Evolutionary conservation across 2,888 invertebrate genomes (phyloP), one percentile per base, ranked within the genome.

Genomic region (Cremastinae sp.): DNA sequence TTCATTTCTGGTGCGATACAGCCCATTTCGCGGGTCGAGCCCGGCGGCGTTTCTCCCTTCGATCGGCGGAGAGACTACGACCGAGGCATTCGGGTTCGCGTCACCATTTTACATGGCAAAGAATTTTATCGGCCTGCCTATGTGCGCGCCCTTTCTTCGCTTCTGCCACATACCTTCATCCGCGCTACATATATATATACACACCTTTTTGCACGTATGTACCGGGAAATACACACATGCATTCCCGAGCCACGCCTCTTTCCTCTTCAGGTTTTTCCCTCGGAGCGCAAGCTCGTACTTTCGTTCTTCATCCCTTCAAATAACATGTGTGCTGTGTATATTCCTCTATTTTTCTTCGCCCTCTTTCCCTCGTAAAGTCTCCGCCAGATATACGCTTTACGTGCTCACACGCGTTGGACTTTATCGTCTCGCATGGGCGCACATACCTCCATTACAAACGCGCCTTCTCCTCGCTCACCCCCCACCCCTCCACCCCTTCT

Each of bases 71-170:
- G 36, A 54, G 54, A 69, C 47, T 12, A 56, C 73, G 65, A 58
- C 54, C 77, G 82, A 80, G 80, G 85, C 85, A 89, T 87, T 89
- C 87, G 85, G n/a, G 83, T 86, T 85, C 87, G 84, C 87, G 86
- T 87, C 87, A 87, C 82, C 87, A 84, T 85, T 88, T 88, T 85
- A 86, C 85, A 82, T 84, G 43, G 81, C 85, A 83, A 85, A 84
- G 85, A 87, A 88, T 89, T 89, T 88, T 88, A 87, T 88, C 87
- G 86, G 82, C 81, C 83, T 81, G 83, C 84, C n/a, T 65, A 53
- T 70, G 20, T 14, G 28, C 12, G 12, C 36, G 45, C 20, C 56
- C 20, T 41, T 9, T 53, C 49, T 61, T 43, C 12, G 38, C 12
- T 45, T 5, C 8, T 28, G 41, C 16, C n/a, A n/a, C n/a, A n/a